Base-by-base conservation (phyloP, 2,113 vertebrate genomes). In the Paradisaea rubra region DNA sequence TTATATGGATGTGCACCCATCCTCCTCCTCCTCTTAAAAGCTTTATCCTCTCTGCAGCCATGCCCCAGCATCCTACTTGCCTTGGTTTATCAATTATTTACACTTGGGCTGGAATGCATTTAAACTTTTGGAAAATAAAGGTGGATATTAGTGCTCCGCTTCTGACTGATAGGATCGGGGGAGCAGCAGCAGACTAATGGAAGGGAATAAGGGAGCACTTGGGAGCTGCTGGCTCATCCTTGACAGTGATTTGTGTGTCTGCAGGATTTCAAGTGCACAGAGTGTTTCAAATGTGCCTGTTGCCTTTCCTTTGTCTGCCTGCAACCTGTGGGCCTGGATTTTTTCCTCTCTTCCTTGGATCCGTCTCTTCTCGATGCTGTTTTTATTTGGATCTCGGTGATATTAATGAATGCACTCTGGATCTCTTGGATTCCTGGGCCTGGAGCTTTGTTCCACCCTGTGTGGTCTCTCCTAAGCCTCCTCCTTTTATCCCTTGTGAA, bases 161-260 rank as follows among this genome's bases (percentile, higher is more conserved):
- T 96, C 20, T 94, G 95, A 91, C 74, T 91, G 97, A 97, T 94
- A 73, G 94, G 91, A 94, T 96, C 33, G 2, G 66, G 90, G 64
- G 87, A 45, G 89, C 91, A 69, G 91, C 95, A 85, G 54, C 89
- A 94, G 93, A 30, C 92, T 97, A 96, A 98, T 97, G 95, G 96
- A 97, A 97, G 91, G 89, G 95, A 93, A 95, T 86, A 57, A 95
- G 88, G 95, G 74, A 89, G 76, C 65, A 73, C 92, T 97, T 53
- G 91, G 89, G 94, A 96, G 96, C 88, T 91, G 95, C 97, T 92
- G 97, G 64, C 93, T 97, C 85, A 18, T 59, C 13, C 91, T 78
- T 97, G 97, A 95, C 96, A 97, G 91, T 97, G 97, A 97, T 97
- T 95, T 97, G 95, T 97, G 28, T 78, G 89, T 89, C 95, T 96